Conservation (phyloP, 2,797 vertebrate genomes). For the Pseudochirops cupreus region DNA sequence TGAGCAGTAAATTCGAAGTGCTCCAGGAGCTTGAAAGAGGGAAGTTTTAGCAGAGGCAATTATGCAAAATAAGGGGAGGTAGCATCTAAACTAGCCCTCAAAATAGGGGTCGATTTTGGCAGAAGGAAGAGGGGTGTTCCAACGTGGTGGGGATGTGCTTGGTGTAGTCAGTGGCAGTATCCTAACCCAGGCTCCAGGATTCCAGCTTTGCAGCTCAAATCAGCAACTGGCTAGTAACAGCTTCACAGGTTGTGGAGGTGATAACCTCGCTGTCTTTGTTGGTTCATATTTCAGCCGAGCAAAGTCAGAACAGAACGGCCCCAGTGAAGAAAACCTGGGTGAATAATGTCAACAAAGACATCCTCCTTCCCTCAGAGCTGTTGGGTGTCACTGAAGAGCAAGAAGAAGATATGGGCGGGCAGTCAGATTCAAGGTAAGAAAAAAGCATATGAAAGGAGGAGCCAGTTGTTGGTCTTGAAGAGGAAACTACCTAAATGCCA, state of each 20-base stretch:
- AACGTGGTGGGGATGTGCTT: background rate
- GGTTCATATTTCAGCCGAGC: slow-evolving; percentile 88
- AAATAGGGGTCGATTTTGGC: background rate
- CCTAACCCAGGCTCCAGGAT: background rate
- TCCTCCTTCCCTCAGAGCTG: slow-evolving; percentile 86
- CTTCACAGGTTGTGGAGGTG: background rate
- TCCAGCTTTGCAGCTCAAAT: background rate
- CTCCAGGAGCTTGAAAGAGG: background rate
- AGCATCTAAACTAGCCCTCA: background rate
- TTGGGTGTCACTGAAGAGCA: slow-evolving; percentile 85
- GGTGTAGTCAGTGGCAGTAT: background rate
- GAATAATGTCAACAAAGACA: slow-evolving; percentile 88
- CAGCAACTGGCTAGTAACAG: background rate
- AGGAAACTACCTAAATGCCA: no score
- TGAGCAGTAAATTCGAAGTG: background rate
- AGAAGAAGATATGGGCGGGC: slow-evolving; percentile 61
- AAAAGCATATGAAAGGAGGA: background rate
- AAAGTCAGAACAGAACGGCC: slow-evolving; percentile 84
- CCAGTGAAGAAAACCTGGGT: slow-evolving; percentile 87
- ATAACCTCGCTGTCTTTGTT: slow-evolving; percentile 66
- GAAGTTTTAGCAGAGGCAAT: background rate
- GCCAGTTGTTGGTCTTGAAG: background rate
- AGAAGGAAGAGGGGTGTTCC: background rate
- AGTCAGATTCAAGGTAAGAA: slow-evolving; percentile 78
- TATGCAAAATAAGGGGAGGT: background rate